These are phyloP conservation scores for Acanthopleura granulata DNA, from an alignment of 2,888 invertebrate genomes.

Conservation along the genomic window DNA sequence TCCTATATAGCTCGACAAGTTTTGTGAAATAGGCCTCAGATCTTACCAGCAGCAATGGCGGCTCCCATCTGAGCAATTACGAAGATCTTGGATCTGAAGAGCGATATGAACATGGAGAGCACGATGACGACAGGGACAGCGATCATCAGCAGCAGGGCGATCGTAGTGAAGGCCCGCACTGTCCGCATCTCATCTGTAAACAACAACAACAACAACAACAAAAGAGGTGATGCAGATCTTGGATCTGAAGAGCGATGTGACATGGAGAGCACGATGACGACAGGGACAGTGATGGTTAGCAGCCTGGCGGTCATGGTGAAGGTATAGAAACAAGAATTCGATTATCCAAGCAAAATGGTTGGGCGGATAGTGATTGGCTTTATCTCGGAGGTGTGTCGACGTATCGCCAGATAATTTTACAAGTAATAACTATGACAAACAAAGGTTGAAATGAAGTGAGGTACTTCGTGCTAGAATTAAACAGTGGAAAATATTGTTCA, in stretches of 20 bases:
- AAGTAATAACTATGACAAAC: too few relatives aligned
- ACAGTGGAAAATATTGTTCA: too few relatives aligned
- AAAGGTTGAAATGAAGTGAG: too few relatives aligned
- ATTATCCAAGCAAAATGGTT: too few relatives aligned
- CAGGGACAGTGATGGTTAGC: neutral
- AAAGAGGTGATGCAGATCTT: too few relatives aligned
- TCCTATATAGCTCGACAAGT: too few relatives aligned
- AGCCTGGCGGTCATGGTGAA: neutral
- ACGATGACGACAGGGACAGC: neutral
- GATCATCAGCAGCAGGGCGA: neutral
- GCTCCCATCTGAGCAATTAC: neutral
- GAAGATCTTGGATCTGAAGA: neutral
- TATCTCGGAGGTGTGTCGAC: too few relatives aligned
- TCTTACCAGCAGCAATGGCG: slow-evolving; percentile 5
- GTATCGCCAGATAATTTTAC: too few relatives aligned
- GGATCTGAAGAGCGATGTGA: neutral
- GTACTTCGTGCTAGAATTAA: too few relatives aligned
- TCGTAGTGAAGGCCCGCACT: slow-evolving; percentile 5
- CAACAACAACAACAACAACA: neutral
- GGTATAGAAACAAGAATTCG: too few relatives aligned
- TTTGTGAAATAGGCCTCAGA: neutral
- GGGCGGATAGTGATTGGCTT: too few relatives aligned
- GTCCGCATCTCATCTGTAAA: slow-evolving; percentile 13
- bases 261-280: neutral
- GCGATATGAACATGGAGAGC: neutral